Evolutionary conservation across 2,797 vertebrate genomes (phyloP).

Genomic region (Xenopus petersii): DNA sequence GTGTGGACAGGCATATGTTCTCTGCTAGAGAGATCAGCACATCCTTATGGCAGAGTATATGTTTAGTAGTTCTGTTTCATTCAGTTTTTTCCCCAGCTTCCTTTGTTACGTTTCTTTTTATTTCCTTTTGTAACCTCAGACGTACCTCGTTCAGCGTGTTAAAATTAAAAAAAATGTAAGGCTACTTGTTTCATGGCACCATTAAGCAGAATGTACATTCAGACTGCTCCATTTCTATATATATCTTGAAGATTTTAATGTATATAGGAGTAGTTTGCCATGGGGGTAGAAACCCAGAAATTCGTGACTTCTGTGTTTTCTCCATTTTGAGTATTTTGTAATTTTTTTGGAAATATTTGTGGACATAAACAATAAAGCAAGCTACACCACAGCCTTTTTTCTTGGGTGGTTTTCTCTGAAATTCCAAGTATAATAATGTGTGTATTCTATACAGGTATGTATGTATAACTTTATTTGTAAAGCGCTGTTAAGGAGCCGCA

Average conservation of each 20-base stretch:
- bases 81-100: constrained; percentile 68
- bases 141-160: constrained; percentile 59
- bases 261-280: constrained; percentile 99
- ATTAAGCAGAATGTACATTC: constrained; percentile 91
- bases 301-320: constrained; percentile 99
- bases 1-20: constrained; percentile 18
- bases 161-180: constrained; percentile 22
- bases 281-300: constrained; percentile 98
- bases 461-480: too few species aligned
- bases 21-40: constrained; percentile 16
- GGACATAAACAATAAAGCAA: constrained; percentile 99
- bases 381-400: constrained; percentile 86
- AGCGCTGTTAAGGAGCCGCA: too few species aligned
- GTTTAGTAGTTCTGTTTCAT: constrained; percentile 50
- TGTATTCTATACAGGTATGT: too few species aligned
- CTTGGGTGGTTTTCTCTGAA: not conserved
- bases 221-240: constrained; percentile 98
- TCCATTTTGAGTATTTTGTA: constrained; percentile 99
- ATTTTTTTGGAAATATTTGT: constrained; percentile 99
- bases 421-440: too few species aligned
- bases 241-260: constrained; percentile 98
- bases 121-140: constrained; percentile 94
- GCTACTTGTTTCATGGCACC: constrained; percentile 90
- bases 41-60: constrained; percentile 9
- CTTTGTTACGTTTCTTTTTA: constrained; percentile 79